Evolutionary conservation across 2,113 vertebrate species (phyloP).

Genomic region (Sinocyclocheilus anshuiensis): DNA sequence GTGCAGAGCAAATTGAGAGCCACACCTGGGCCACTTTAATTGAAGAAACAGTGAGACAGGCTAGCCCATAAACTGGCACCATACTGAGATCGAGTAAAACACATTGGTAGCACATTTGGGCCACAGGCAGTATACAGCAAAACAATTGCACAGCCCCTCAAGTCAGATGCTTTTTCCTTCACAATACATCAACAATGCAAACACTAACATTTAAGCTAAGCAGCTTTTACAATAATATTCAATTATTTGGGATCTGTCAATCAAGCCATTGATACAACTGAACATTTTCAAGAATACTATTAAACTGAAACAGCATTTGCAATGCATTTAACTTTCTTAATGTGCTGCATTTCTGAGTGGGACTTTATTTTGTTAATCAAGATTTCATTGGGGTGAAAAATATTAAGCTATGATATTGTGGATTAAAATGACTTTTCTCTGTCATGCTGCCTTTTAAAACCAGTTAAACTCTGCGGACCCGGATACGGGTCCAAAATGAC

Average conservation of each 20-base stretch:
- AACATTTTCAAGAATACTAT: not conserved
- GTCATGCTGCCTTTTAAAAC: not conserved
- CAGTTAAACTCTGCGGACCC: no score
- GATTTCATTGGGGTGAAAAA: not conserved
- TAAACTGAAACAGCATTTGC: not conserved
- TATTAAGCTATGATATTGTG: not conserved
- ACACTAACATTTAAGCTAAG: not conserved
- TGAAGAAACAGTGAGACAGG: conserved; percentile 69
- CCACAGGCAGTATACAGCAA: conserved; percentile 61
- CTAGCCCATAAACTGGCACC: conserved; percentile 72
- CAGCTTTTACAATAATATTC: not conserved
- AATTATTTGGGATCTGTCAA: no score
- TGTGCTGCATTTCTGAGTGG: not conserved
- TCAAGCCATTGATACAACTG: no score
- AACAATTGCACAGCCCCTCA: conserved; percentile 7
- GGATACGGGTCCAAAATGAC: no score
- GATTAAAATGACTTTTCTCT: not conserved
- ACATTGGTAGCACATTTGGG: conserved; percentile 74
- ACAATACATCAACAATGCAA: not conserved
- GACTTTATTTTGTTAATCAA: not conserved
- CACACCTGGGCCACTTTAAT: conserved; percentile 78
- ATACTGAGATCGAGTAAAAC: conserved; percentile 77
- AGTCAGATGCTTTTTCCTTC: not conserved
- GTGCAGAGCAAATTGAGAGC: conserved; percentile 64
- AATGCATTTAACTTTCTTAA: not conserved